Conservation (phyloP, 1,140 invertebrate species). For the Panulirus ornatus region DNA sequence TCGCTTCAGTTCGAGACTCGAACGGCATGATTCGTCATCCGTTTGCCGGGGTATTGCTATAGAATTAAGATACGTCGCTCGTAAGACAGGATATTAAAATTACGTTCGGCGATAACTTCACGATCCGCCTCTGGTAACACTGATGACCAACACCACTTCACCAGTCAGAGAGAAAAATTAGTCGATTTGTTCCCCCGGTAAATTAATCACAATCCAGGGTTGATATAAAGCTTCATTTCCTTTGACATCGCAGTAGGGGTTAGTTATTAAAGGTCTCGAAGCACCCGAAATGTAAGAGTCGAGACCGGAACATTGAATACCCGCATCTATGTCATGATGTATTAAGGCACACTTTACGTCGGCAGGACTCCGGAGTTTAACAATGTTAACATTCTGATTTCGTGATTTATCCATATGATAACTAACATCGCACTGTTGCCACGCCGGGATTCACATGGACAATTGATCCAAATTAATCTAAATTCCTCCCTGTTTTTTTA, state of each 20-base stretch:
- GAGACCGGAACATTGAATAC: slow-evolving; percentile 26
- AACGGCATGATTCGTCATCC: neutral
- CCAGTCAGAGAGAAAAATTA: slow-evolving; percentile 46
- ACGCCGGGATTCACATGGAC: neutral
- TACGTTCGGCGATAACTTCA: slow-evolving; percentile 18
- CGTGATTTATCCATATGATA: slow-evolving; percentile 26
- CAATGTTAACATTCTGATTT: slow-evolving; percentile 28
- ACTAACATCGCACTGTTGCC: slow-evolving; percentile 9
- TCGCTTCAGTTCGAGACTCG: neutral
- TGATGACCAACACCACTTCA: slow-evolving; percentile 27
- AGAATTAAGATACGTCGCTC: slow-evolving; percentile 53
- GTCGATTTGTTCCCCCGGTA: slow-evolving; percentile 51
- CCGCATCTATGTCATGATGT: slow-evolving; percentile 6
- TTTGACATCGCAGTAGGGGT: slow-evolving; percentile 56
- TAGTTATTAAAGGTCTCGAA: slow-evolving; percentile 63
- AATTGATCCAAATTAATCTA: neutral
- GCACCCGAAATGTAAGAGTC: slow-evolving; percentile 46
- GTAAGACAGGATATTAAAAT: slow-evolving; percentile 29
- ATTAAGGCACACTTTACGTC: neutral
- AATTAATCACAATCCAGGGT: slow-evolving; percentile 57
- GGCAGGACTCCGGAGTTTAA: too few relatives aligned
- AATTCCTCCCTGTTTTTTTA: too few relatives aligned
- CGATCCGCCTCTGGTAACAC: slow-evolving; percentile 22
- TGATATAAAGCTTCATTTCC: slow-evolving; percentile 66
- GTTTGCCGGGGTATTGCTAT: neutral